Percentiles rank a stretch among this genome's conserved stretches.
Evolutionary conservation across 1,140 invertebrate genomes (phyloP).

Genomic region (Macrotrachela quadricornifera): DNA sequence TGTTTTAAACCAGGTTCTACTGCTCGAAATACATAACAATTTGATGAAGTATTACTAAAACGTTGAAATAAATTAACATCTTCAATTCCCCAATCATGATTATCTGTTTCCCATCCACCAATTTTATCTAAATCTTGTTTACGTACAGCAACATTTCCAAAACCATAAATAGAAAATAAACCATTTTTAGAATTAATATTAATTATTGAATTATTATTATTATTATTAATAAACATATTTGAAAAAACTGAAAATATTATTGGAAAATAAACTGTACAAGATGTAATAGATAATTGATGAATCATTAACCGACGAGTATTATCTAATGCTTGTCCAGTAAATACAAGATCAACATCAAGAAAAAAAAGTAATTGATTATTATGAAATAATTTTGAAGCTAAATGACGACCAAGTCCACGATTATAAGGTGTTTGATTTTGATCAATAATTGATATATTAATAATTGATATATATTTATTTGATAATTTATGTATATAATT

Average conservation of each 20-base stretch:
- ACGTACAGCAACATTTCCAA: slow-evolving; percentile 73
- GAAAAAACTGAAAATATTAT: slow-evolving; percentile 81
- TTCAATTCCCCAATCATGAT: slow-evolving; percentile 38
- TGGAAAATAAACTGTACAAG: slow-evolving; percentile 57
- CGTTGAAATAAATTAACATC: slow-evolving; percentile 54
- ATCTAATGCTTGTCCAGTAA: too few relatives aligned
- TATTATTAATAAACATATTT: slow-evolving; percentile 32
- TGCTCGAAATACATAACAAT: slow-evolving; percentile 46
- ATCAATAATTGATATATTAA: too few relatives aligned
- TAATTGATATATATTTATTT: too few relatives aligned
- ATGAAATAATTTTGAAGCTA: too few relatives aligned
- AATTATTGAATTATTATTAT: slow-evolving; percentile 15
- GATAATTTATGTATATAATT: too few relatives aligned
- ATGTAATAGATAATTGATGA: too few relatives aligned
- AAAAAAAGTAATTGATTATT: too few relatives aligned
- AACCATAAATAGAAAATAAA: slow-evolving; percentile 86
- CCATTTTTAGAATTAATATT: slow-evolving; percentile 43
- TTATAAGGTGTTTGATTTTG: too few relatives aligned
- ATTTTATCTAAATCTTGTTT: slow-evolving; percentile 54
- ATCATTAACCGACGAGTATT: too few relatives aligned
- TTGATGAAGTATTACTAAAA: slow-evolving; percentile 34
- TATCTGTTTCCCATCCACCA: slow-evolving; percentile 69
- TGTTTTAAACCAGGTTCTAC: slow-evolving; percentile 67
- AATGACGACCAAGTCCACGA: too few relatives aligned
- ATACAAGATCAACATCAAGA: too few relatives aligned